A percentile compares a stretch with the other conserved stretches of the same genome.
Conservation (phyloP, 2,113 vertebrate genomes). For the Chionomys nivalis region DNA sequence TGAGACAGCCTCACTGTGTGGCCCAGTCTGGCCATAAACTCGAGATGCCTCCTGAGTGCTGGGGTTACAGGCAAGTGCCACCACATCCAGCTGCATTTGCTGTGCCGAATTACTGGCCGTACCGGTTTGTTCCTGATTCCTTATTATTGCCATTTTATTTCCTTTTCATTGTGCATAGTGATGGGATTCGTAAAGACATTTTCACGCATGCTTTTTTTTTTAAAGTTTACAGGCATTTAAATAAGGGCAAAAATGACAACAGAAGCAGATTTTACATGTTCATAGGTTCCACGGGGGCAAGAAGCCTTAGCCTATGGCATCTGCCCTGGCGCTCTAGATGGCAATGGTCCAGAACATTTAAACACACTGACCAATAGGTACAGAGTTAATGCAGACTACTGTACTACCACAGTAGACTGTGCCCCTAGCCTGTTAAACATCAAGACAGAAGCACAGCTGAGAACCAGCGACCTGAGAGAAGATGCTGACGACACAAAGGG, state of each 20-base stretch:
- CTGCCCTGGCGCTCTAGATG: too few relatives aligned
- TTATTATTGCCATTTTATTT: not conserved
- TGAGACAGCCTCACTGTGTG: not conserved
- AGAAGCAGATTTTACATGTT: not conserved
- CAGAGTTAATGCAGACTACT: accelerated
- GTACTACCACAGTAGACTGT: accelerated
- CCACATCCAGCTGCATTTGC: not conserved
- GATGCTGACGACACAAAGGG: accelerated
- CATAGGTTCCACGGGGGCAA: accelerated
- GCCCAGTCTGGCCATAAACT: not conserved
- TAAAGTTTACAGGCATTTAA: not conserved
- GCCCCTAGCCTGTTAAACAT: not conserved
- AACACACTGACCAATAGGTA: not conserved
- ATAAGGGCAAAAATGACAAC: not conserved
- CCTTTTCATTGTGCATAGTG: not conserved
- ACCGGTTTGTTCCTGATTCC: not conserved
- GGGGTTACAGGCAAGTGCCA: not conserved
- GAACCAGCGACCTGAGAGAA: accelerated
- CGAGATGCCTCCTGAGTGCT: not conserved
- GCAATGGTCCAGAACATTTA: not conserved
- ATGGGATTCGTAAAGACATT: not conserved
- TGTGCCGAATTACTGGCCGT: not conserved
- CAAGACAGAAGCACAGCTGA: not conserved
- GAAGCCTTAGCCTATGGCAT: too few relatives aligned
- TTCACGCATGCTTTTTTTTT: not conserved